Evolutionary conservation across 2,797 vertebrate species (phyloP), one percentile per base, ranked within the genome.

Genomic region (Pseudomugil gertrudae): DNA sequence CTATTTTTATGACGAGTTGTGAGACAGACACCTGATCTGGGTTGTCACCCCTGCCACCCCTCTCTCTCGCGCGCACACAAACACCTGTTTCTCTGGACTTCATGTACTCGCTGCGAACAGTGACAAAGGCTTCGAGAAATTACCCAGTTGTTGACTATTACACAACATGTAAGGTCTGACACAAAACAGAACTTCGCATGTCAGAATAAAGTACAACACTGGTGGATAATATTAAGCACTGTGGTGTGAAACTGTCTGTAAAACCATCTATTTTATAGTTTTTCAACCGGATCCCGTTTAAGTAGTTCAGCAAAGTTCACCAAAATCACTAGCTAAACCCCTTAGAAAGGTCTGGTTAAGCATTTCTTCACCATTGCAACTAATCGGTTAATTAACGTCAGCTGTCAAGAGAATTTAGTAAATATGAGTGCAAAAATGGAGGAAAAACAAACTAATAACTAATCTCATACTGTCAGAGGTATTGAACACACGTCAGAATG

Each of bases 21-120:
- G 63, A 72, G 78, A 76, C 77, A 80, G 87, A 84, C 85, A 92
- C 84, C 83, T 84, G 91, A 92, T 90, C 86, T 82, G 10, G 0
- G 62, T 70, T 40, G 63, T 66, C 63, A 55, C 69, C 76, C 73
- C 61, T 38, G 57, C 68, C n/a, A n/a, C n/a, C n/a, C n/a, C 70
- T 50, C 72, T 38, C 63, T 19, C 65, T 50, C 68, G 47, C 56
- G 45, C 56, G 72, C 83, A 72, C 69, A 85, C 79, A 86, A 82
- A 81, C 89, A 88, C 88, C 90, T 93, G 92, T 92, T 87, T 90
- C 87, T 86, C 48, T 72, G 65, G 79, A 85, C 83, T 84, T 78
- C 33, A 66, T 78, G 73, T 81, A 43, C 73, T 72, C 75, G 60
- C 73, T 63, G 43, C 33, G 57, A 72, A 57, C 19, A 55, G 30